Percentiles rank a stretch among this genome's conserved stretches.
phyloP scores from a whole-genome alignment of 2,888 invertebrate genomes.

The Trachelus iudaicus region DNA sequence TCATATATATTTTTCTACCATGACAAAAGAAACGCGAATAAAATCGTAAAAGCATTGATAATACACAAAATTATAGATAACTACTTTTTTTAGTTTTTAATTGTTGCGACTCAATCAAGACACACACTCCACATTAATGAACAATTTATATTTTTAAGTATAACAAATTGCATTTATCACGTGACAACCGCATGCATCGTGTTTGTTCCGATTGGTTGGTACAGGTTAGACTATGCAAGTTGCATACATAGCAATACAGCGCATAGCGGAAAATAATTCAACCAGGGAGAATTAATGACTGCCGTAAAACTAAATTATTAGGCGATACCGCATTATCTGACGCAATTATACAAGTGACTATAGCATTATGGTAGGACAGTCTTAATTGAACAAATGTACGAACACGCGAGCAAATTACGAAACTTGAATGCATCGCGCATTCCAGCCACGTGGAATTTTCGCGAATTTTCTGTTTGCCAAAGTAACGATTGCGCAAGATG shows the following conservation, averaged over 20 bases:
- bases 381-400: neutral
- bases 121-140: neutral
- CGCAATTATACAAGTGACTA: conserved; percentile 15
- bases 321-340: conserved; percentile 21
- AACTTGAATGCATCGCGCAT: neutral
- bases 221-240: neutral
- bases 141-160: neutral
- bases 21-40: neutral
- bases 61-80: neutral
- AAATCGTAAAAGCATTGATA: neutral
- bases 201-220: neutral
- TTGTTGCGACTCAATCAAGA: neutral
- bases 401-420: neutral
- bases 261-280: conserved; percentile 10
- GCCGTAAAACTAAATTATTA: conserved; percentile 13
- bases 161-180: neutral
- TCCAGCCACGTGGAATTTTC: neutral
- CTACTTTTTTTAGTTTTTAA: neutral
- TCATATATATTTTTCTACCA: neutral
- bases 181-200: neutral
- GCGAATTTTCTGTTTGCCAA: neutral
- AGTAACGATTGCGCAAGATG: neutral
- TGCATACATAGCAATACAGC: neutral
- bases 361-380: neutral
- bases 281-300: conserved; percentile 20